phyloP scores from a whole-genome alignment of 2,113 vertebrate genomes.

The Xiphophorus hellerii region DNA sequence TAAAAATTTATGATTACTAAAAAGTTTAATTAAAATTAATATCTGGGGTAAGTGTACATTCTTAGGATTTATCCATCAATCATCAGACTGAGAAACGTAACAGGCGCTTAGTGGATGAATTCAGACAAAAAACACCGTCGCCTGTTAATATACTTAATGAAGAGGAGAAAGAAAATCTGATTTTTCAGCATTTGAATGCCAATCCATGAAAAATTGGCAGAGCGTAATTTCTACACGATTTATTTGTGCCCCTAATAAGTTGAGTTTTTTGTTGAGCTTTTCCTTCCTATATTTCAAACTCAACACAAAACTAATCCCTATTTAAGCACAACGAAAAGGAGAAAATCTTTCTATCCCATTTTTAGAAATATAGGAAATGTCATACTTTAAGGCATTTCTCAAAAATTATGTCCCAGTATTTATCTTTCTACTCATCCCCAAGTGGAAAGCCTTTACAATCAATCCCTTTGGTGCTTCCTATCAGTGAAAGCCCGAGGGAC shows the following conservation, averaged over 20 bases:
- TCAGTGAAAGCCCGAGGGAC: conserved; percentile 49
- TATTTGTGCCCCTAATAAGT: too few relatives aligned
- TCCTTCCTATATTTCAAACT: not conserved
- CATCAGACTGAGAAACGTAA: not conserved
- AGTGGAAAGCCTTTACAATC: conserved; percentile 49
- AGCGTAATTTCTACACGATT: not conserved
- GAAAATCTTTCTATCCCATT: not conserved
- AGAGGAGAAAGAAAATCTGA: not conserved
- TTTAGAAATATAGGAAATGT: conserved; percentile 17
- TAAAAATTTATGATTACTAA: too few relatives aligned
- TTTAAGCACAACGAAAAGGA: too few relatives aligned
- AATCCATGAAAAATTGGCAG: not conserved
- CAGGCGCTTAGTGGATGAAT: not conserved
- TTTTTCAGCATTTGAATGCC: not conserved
- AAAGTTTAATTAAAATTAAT: too few relatives aligned
- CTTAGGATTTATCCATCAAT: too few relatives aligned
- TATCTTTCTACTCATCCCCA: conserved; percentile 45
- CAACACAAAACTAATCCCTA: too few relatives aligned
- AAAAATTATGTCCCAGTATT: conserved; percentile 45
- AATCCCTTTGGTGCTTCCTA: conserved; percentile 50
- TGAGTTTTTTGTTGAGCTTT: not conserved
- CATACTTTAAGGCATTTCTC: conserved; percentile 27
- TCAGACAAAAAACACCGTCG: not conserved
- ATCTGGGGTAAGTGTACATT: too few relatives aligned
- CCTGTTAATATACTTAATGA: not conserved